Evolutionary conservation across 64 coral and sea anemone species (phyloP).

Genomic region (Montipora foliosa): DNA sequence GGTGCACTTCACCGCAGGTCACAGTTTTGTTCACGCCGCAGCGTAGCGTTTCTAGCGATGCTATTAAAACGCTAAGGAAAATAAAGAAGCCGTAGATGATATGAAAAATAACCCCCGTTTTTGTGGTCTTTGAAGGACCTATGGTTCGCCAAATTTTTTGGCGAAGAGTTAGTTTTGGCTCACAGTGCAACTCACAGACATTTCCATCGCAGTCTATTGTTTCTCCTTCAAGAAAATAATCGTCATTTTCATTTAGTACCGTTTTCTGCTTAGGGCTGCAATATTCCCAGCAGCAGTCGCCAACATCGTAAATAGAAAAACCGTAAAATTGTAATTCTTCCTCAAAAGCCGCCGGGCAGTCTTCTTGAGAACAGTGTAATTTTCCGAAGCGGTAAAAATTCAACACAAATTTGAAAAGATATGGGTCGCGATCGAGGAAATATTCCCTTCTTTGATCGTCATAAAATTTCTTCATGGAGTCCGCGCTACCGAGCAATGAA

Average conservation of each 20-base stretch:
- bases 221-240: conserved; percentile 60
- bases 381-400: conserved; percentile 94
- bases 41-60: conserved; percentile 78
- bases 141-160: conserved; percentile 93
- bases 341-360: conserved; percentile 92
- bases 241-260: conserved; percentile 71
- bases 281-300: conserved; percentile 91
- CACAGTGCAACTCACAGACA: conserved; percentile 62
- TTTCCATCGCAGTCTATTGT: conserved; percentile 65
- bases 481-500: conserved; percentile 82
- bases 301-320: conserved; percentile 84
- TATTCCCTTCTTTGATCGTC: conserved; percentile 84
- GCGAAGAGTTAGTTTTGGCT: conserved; percentile 69
- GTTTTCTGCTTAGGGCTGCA: conserved; percentile 79
- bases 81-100: conserved; percentile 92
- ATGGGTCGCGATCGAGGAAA: conserved; percentile 94
- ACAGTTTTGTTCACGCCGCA: conserved; percentile 47
- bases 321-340: conserved; percentile 99
- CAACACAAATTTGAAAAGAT: conserved; percentile 92
- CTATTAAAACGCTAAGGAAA: conserved; percentile 86
- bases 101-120: conserved; percentile 82
- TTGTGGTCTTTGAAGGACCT: conserved; percentile 86
- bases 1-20: conserved; percentile 74
- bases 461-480: conserved; percentile 81
- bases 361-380: conserved; percentile 89